Base-by-base conservation (phyloP, 2,888 invertebrate species). In the Archips crataeganus region DNA sequence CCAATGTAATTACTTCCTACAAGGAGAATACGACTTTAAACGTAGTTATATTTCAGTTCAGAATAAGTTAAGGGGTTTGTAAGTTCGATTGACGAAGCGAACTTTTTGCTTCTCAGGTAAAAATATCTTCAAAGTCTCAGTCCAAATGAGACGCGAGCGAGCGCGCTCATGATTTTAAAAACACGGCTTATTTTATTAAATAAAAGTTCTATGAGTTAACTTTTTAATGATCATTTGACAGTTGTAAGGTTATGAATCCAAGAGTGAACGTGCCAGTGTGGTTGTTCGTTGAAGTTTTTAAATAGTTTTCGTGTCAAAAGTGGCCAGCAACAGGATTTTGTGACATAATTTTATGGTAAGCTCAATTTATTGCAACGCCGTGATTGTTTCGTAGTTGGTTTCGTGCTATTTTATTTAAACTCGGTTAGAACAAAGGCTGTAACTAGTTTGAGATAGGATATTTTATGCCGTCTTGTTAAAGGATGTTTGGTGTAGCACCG, bases 21-120 rank as follows among this genome's bases (percentile, higher is more conserved):
- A 77, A 77, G 51, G 10, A 11, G 80, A 79, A 80, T 64, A 78
- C 61, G 49, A 66, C 78, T 80, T 79, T 82, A 82, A n/a, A 0
- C 0, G 0, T 0, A 5, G 1, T 0, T 0, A 0, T 0, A 0
- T 8, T 84, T 86, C 71, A 76, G 79, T 76, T 51, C 8, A 74
- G 75, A 82, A 62, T 86, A 13, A 59, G 2, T 71, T 77, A 6
- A 78, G 2, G 2, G 34, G 8, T 64, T 62, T 69, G 77, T 78
- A 83, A 84, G 85, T 84, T 86, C 81, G 69, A 65, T 71, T 32
- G 66, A 79, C 78, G 80, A 77, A 79, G 81, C 80, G 79, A 85
- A 85, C 85, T 85, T 91, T 92, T 93, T 92, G 91, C 89, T 88
- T 85, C 86, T 83, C 94, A 94, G 94, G 94, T 93, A 94, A 93